Evolutionary conservation across 2,888 invertebrate species (phyloP).

Genomic region (Stenchaetothrips biformis): DNA sequence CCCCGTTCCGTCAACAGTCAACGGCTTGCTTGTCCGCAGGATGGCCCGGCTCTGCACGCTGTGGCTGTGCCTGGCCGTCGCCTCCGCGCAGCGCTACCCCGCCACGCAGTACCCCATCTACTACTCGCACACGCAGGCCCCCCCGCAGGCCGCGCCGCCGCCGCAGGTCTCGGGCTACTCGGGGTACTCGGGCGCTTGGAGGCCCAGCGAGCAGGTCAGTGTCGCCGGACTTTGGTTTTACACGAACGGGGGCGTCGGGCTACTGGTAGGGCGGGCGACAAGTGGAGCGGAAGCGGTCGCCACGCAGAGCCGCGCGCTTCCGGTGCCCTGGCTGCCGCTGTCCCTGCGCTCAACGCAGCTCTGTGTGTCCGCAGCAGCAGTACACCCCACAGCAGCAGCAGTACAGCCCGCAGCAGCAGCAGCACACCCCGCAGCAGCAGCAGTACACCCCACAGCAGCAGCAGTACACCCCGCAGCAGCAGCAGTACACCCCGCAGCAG

Average conservation of each 20-base stretch:
- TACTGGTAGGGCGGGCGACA: no score
- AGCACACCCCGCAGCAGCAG: background rate
- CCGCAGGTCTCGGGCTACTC: background rate
- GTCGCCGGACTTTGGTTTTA: no score
- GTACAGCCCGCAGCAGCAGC: no score
- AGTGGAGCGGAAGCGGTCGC: no score
- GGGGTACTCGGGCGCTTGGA: background rate
- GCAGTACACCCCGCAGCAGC: background rate
- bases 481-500: background rate
- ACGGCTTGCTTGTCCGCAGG: background rate
- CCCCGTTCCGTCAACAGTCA: background rate
- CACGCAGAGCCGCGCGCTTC: no score
- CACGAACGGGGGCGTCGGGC: no score
- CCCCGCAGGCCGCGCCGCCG: background rate
- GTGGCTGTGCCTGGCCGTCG: background rate
- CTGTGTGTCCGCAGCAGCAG: background rate
- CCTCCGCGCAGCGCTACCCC: background rate
- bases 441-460: background rate
- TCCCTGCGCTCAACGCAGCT: no score
- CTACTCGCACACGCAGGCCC: background rate
- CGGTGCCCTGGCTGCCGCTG: no score
- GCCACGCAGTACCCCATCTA: conserved; percentile 14
- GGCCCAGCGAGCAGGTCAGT: background rate
- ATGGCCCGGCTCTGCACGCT: background rate
- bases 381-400: background rate